These are phyloP conservation scores for Taenaris catops DNA, from an alignment of 2,888 invertebrate species.

Conservation along the genomic window DNA sequence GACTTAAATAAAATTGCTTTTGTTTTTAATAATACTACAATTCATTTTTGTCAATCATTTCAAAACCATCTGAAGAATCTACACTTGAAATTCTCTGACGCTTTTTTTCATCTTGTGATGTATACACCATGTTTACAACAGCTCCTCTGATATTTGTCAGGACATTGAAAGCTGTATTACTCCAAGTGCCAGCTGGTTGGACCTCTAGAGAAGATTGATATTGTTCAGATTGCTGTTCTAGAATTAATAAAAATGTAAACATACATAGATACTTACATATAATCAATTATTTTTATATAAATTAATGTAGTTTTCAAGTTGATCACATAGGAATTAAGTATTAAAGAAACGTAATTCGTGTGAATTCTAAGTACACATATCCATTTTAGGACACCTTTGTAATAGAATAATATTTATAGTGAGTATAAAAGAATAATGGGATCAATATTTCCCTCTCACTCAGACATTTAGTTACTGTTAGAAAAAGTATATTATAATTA, in stretches of 20 bases:
- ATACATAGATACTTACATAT: too few relatives aligned
- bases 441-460: too few relatives aligned
- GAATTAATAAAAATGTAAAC: too few relatives aligned
- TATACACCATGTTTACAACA: slow-evolving; percentile 53
- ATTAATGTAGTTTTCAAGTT: too few relatives aligned
- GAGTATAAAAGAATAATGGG: too few relatives aligned
- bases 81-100: slow-evolving; percentile 53
- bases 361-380: too few relatives aligned
- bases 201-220: slow-evolving; percentile 52
- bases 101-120: slow-evolving; percentile 40
- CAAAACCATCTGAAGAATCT: slow-evolving; percentile 72
- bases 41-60: slow-evolving; percentile 68
- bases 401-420: too few relatives aligned
- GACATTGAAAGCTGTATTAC: slow-evolving; percentile 55
- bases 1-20: neutral
- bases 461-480: too few relatives aligned
- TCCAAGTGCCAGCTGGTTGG: slow-evolving; percentile 50
- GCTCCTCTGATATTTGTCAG: slow-evolving; percentile 57
- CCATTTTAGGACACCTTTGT: too few relatives aligned
- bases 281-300: neutral
- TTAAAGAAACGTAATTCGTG: too few relatives aligned
- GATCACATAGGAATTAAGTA: too few relatives aligned
- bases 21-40: slow-evolving; percentile 36
- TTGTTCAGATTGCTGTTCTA: slow-evolving; percentile 50
- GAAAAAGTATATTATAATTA: too few relatives aligned